phyloP scores from a whole-genome alignment of 1,140 invertebrate genomes.

The Nasonia giraulti region DNA sequence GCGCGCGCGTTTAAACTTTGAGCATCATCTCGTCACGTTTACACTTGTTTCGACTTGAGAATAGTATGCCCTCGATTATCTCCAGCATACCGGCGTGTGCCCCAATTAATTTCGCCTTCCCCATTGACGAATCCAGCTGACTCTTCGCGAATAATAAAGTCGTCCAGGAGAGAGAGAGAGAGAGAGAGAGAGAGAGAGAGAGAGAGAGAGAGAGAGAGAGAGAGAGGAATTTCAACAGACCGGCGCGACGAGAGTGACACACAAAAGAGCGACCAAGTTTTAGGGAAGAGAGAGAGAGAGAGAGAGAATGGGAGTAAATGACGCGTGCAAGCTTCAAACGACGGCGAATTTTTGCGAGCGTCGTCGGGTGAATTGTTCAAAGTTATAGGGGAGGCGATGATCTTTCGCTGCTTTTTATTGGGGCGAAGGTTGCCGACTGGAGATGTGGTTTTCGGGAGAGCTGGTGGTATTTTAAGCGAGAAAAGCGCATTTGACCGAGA shows the following conservation, averaged over 20 bases:
- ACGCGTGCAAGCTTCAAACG: not conserved
- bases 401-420: not conserved
- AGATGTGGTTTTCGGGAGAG: not conserved
- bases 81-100: not conserved
- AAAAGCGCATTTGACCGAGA: too few species aligned
- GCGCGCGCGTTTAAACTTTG: too few species aligned
- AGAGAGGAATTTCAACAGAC: conserved; percentile 6
- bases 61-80: not conserved
- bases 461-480: too few species aligned
- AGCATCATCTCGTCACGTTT: too few species aligned
- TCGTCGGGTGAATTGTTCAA: conserved; percentile 14
- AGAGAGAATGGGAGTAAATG: conserved; percentile 18
- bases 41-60: too few species aligned
- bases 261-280: not conserved
- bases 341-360: conserved; percentile 18
- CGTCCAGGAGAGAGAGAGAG: not conserved
- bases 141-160: not conserved
- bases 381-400: not conserved
- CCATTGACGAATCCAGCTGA: not conserved
- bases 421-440: not conserved
- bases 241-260: not conserved
- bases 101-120: not conserved
- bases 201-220: too few species aligned
- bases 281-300: not conserved
- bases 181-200: too few species aligned